Conservation (phyloP, 2,888 invertebrate species). For the Tachystola acroxantha region DNA sequence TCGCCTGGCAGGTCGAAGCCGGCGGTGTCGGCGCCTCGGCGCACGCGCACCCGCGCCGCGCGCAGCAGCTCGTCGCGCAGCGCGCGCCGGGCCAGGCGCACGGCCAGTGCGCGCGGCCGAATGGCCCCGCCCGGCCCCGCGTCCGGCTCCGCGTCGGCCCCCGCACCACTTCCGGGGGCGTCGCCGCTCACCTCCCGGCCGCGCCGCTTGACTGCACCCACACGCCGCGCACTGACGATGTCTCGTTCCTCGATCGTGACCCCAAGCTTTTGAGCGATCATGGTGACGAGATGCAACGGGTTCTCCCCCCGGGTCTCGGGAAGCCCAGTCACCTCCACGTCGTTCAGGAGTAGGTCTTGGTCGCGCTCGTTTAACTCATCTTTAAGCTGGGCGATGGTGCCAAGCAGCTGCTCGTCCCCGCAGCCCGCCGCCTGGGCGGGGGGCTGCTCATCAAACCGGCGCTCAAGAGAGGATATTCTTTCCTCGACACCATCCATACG, state of each 20-base stretch:
- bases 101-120: constrained; percentile 7
- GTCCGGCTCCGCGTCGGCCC: not conserved
- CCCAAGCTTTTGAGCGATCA: not conserved
- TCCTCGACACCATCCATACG: too few species aligned
- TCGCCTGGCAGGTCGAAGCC: constrained; percentile 2
- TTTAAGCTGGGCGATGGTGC: not conserved
- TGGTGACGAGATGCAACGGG: not conserved
- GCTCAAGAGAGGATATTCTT: too few species aligned
- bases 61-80: constrained; percentile 13
- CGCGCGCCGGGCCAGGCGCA: constrained; percentile 11
- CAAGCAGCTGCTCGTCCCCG: too few species aligned
- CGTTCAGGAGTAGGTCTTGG: not conserved
- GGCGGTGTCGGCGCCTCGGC: constrained; percentile 9
- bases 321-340: not conserved
- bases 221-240: not conserved
- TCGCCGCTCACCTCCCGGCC: too few species aligned
- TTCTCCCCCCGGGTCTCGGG: not conserved
- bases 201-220: not conserved
- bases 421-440: too few species aligned
- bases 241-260: not conserved
- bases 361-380: not conserved
- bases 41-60: constrained; percentile 14
- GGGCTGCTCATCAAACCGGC: too few species aligned
- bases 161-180: not conserved
- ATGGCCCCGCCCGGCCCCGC: not conserved